Base-by-base conservation (phyloP, 2,113 vertebrate genomes). In the Perca schrenkii region DNA sequence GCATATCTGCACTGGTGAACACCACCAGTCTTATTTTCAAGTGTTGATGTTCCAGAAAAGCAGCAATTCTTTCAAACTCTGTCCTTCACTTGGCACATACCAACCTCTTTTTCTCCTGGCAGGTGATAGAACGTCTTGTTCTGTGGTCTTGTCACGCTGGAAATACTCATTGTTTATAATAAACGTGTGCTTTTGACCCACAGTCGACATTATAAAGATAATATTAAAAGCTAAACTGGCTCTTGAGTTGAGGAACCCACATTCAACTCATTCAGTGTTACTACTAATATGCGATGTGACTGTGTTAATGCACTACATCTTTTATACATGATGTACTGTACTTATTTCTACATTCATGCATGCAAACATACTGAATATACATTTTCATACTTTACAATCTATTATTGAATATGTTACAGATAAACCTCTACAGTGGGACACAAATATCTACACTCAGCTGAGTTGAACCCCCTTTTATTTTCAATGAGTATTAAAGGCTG, bases 1-100 rank as follows among this genome's bases (percentile, higher is more conserved):
- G 3, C 21, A 40, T n/a, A 46, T 65, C 36, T 36, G 50, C 22
- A 49, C 64, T 40, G 25, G 21, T 70, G 50, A 56, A 49, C 49
- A 54, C 19, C 56, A 63, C 57, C 47, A 69, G 43, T 53, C 72
- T 60, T 34, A 49, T 80, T 80, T 50, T 40, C 6, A 6, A 21
- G 6, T 57, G 16, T 19, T 52, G 8, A 49, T 58, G 19, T 77
- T 52, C 6, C 43, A 52, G 49, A 56, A 54, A 69, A 56, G 12
- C 8, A 75, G 4, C 12, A n/a, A 22, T 60, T 31, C 21, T 12
- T 64, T 64, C 21, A 7, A 21, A 11, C 14, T n/a, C 3, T 28
- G 16, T 63, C 17, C n/a, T n/a, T 70, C 15, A 61, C 21, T 69
- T 50, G 16, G 47, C 57, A 71, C 34, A 62, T 31, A 22, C n/a